These are phyloP conservation scores for Corvus hawaiiensis DNA, from an alignment of 2,113 vertebrate species.

Conservation along the genomic window DNA sequence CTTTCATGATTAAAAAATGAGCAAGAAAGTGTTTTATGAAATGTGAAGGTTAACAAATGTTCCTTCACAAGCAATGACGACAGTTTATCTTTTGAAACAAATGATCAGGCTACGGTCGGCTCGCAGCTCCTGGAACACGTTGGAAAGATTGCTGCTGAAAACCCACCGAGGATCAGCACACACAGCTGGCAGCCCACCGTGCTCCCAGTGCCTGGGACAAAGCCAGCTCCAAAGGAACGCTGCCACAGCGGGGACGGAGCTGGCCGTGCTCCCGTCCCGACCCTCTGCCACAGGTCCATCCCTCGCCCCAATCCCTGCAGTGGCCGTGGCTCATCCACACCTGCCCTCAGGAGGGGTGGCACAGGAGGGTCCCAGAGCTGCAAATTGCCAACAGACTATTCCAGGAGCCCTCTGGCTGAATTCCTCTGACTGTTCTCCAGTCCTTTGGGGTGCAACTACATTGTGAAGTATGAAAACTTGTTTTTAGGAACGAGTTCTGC, in stretches of 20 bases:
- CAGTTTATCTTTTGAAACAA: conserved; percentile 61
- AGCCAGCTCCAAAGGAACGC: accelerated
- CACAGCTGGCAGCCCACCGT: accelerated
- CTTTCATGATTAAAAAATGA: conserved; percentile 69
- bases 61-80: conserved; percentile 52
- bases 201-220: background rate
- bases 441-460: background rate
- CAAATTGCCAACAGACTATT: background rate
- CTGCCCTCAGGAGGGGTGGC: background rate
- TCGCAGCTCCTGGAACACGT: background rate
- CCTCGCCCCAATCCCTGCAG: accelerated
- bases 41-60: conserved; percentile 64
- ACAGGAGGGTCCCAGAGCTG: background rate
- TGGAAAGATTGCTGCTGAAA: background rate
- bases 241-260: accelerated
- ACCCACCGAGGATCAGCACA: background rate
- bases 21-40: conserved; percentile 64
- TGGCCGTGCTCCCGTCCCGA: accelerated
- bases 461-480: background rate
- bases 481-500: background rate
- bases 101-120: background rate
- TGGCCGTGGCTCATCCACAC: accelerated
- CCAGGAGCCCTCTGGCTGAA: background rate
- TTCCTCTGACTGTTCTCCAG: background rate
- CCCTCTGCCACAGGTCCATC: background rate